phyloP scores from a whole-genome alignment of 1,140 invertebrate genomes.

The Lepidurus apus region DNA sequence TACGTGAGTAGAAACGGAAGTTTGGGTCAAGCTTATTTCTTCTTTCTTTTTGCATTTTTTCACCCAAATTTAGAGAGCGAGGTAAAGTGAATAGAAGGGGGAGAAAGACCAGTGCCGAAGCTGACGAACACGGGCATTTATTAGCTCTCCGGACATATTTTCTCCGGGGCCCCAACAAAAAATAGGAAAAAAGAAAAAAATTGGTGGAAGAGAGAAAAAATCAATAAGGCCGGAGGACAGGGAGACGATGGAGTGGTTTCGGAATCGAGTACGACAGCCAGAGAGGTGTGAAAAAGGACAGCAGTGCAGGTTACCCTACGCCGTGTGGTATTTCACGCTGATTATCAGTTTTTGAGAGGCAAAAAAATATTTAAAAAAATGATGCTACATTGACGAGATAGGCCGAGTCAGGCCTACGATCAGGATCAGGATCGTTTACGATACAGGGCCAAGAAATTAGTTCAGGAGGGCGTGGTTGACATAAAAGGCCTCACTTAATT shows the following conservation, averaged over 20 bases:
- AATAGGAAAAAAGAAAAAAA: not conserved
- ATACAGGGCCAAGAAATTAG: not conserved
- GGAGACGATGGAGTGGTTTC: slow-evolving; percentile 2
- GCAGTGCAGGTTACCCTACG: not conserved
- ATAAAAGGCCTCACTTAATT: not conserved
- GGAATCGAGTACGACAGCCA: slow-evolving; percentile 13
- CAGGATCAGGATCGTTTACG: not conserved
- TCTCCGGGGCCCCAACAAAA: not conserved
- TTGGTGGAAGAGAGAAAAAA: not conserved
- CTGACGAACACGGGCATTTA: slow-evolving; percentile 10
- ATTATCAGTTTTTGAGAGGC: not conserved
- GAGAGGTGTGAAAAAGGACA: slow-evolving; percentile 3
- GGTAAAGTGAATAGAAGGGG: not conserved
- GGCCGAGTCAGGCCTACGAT: not conserved
- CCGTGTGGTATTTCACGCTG: not conserved
- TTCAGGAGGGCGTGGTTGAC: not conserved
- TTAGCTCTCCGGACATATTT: slow-evolving; percentile 12
- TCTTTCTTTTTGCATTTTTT: no score
- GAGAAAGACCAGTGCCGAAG: not conserved
- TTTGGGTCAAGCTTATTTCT: no score
- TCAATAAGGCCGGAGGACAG: slow-evolving; percentile 9
- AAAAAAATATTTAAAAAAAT: not conserved
- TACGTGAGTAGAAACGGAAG: no score
- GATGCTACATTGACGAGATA: not conserved
- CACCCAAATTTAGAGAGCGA: not conserved